Percentiles rank a stretch among this genome's conserved stretches.
These are phyloP conservation scores for Barypeithes pellucidus DNA, from an alignment of 2,888 invertebrate species.

Conservation along the genomic window DNA sequence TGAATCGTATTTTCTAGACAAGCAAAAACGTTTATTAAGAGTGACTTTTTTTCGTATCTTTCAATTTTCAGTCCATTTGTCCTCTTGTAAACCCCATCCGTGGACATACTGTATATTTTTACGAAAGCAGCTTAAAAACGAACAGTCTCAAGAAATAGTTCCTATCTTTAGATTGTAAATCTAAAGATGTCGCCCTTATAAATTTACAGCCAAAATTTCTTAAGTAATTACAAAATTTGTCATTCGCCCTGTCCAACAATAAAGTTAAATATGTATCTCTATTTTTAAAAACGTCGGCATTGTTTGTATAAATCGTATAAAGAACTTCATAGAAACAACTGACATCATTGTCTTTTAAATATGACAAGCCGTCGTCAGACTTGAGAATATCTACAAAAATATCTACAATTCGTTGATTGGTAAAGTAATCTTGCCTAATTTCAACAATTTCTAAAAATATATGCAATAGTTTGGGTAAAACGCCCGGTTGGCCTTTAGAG, in stretches of 20 bases:
- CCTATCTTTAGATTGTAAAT: slow-evolving; percentile 41
- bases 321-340: slow-evolving; percentile 54
- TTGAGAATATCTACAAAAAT: slow-evolving; percentile 42
- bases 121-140: slow-evolving; percentile 39
- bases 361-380: slow-evolving; percentile 47
- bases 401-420: slow-evolving; percentile 46
- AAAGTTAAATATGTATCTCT: slow-evolving; percentile 51
- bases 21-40: too few relatives aligned
- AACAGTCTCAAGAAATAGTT: slow-evolving; percentile 55
- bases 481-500: slow-evolving; percentile 10
- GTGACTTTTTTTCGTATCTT: too few relatives aligned
- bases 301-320: slow-evolving; percentile 39
- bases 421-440: slow-evolving; percentile 49
- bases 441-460: slow-evolving; percentile 58
- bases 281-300: slow-evolving; percentile 21
- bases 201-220: slow-evolving; percentile 65
- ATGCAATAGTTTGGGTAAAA: slow-evolving; percentile 55
- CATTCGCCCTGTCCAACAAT: slow-evolving; percentile 61
- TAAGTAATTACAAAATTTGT: slow-evolving; percentile 66
- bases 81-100: too few relatives aligned
- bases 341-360: slow-evolving; percentile 35
- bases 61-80: too few relatives aligned
- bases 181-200: slow-evolving; percentile 51
- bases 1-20: too few relatives aligned
- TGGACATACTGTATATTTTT: not conserved